phyloP scores from a whole-genome alignment of 1,140 invertebrate species.

The Apis florea region DNA sequence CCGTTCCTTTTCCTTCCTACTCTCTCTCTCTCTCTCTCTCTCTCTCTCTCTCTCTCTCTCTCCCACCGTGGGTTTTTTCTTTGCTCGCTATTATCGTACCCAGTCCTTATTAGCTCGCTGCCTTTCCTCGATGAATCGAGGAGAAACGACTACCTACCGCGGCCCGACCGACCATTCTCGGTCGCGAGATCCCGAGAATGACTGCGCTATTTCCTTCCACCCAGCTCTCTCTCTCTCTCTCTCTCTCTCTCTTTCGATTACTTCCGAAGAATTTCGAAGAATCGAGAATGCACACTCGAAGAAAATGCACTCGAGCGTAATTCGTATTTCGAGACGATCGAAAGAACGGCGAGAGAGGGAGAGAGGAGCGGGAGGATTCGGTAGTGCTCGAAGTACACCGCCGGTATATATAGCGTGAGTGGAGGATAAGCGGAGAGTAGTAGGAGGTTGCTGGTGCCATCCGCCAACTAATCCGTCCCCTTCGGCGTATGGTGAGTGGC shows the following conservation, averaged over 20 bases:
- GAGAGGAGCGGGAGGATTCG: background rate
- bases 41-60: slow-evolving; percentile 1
- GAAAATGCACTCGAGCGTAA: too few relatives aligned
- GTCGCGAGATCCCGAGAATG: slow-evolving; percentile 38
- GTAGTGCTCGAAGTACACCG: too few relatives aligned
- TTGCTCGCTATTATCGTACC: background rate
- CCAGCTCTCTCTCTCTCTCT: background rate
- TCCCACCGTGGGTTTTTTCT: slow-evolving; percentile 25
- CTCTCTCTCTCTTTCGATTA: background rate
- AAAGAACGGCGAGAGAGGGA: too few relatives aligned
- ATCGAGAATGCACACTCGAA: background rate
- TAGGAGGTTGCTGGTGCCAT: slow-evolving; percentile 41
- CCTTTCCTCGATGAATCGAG: slow-evolving; percentile 27
- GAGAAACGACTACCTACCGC: slow-evolving; percentile 54
- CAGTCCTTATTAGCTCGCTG: slow-evolving; percentile 52
- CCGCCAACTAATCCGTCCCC: slow-evolving; percentile 74
- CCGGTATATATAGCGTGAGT: background rate
- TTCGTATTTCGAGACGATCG: too few relatives aligned
- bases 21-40: too few relatives aligned
- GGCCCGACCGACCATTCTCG: slow-evolving; percentile 19
- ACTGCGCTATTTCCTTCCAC: slow-evolving; percentile 52
- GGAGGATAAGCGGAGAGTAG: background rate
- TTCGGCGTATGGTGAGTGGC: slow-evolving; percentile 78
- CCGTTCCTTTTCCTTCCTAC: slow-evolving; percentile 12
- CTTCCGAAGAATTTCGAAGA: background rate